Percentiles rank a stretch among this genome's conserved stretches.
These are phyloP conservation scores for Panthera uncia DNA, from an alignment of 2,113 vertebrate genomes.

Conservation along the genomic window DNA sequence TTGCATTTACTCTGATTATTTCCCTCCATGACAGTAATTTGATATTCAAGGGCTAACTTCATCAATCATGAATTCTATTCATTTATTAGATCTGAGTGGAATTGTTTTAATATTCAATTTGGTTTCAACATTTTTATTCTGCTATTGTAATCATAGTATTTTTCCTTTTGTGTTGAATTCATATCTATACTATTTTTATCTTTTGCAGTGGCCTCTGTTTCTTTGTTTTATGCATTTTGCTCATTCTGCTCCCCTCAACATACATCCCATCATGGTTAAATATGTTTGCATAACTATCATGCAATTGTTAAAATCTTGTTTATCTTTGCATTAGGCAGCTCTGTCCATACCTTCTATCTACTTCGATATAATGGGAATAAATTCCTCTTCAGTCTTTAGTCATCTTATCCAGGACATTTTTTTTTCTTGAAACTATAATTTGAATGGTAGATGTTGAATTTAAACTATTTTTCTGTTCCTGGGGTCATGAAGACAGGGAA, in stretches of 20 bases:
- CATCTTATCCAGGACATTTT: background rate
- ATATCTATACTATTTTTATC: background rate
- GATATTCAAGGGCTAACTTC: background rate
- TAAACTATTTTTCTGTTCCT: background rate
- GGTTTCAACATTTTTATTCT: background rate
- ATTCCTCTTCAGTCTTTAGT: background rate
- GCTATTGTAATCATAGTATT: background rate
- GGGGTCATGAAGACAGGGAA: background rate
- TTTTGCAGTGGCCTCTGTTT: background rate
- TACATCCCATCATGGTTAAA: background rate
- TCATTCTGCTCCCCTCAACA: background rate
- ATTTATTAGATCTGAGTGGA: background rate
- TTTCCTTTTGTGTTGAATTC: background rate
- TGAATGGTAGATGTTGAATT: background rate
- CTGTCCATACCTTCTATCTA: background rate
- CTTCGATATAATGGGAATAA: background rate
- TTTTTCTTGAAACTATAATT: background rate
- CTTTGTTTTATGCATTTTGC: background rate
- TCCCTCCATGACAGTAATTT: background rate
- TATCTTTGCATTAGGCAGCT: background rate
- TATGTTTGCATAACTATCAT: background rate
- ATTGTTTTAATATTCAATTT: background rate
- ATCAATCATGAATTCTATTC: background rate
- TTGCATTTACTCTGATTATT: background rate
- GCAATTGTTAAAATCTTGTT: background rate